A percentile compares a stretch with the other conserved stretches of the same genome.
Conservation (phyloP, 64 coral and sea anemone species). For the Porites lutea region DNA sequence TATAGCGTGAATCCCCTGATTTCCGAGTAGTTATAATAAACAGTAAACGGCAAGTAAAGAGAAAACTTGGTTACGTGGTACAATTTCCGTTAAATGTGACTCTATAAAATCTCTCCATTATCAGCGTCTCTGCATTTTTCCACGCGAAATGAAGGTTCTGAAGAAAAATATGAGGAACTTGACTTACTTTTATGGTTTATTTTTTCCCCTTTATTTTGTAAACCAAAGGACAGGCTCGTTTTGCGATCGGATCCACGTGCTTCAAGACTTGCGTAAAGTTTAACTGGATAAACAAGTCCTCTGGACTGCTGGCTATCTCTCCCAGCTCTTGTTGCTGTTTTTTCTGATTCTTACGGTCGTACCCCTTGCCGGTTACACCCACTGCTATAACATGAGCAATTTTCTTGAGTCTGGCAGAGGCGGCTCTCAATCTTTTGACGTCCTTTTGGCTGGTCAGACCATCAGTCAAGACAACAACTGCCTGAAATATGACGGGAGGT, state of each 20-base stretch:
- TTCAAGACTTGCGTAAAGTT: background rate
- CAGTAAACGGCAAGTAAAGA: no score
- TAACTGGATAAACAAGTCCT: background rate
- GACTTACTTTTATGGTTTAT: background rate
- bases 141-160: background rate
- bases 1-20: no score
- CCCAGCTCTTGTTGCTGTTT: background rate
- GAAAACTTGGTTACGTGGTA: no score
- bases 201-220: background rate
- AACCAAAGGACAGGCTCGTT: background rate
- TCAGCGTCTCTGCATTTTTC: no score
- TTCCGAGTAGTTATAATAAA: no score
- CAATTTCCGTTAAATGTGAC: no score
- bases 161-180: background rate
- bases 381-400: background rate
- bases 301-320: background rate
- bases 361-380: slow-evolving; percentile 9
- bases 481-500: background rate
- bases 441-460: background rate
- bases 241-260: background rate
- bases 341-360: background rate
- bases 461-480: background rate
- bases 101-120: no score
- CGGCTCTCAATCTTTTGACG: background rate
- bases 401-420: background rate